Evolutionary conservation across 64 coral and sea anemone species (phyloP).

Genomic region (Porites lutea): DNA sequence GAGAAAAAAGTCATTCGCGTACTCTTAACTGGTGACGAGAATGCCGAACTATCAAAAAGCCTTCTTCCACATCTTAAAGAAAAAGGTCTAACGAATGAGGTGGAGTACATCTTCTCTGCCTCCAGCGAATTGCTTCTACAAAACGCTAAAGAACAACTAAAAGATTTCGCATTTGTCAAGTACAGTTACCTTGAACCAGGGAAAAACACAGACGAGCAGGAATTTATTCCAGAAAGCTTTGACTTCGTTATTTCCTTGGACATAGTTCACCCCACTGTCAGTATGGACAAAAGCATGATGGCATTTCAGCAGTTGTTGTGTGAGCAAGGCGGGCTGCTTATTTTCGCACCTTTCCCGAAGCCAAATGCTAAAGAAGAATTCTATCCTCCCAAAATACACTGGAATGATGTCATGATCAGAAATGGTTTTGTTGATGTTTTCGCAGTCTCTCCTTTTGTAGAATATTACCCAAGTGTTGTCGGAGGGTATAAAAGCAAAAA

Average conservation of each 20-base stretch:
- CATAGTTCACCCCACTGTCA: background rate
- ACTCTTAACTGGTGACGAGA: background rate
- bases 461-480: background rate
- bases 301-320: background rate
- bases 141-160: background rate
- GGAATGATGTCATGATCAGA: background rate
- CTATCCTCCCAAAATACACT: background rate
- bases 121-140: background rate
- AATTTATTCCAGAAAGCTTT: background rate
- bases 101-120: background rate
- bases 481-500: background rate
- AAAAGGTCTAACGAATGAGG: background rate
- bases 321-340: background rate
- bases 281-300: background rate
- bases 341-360: background rate
- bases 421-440: background rate
- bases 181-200: background rate
- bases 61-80: background rate
- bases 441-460: background rate
- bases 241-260: background rate
- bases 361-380: background rate
- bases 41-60: background rate
- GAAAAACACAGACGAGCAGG: background rate
- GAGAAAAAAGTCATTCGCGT: background rate
- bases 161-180: background rate